Conservation (phyloP, 2,888 invertebrate species). For the Dicroscelio sp. region DNA sequence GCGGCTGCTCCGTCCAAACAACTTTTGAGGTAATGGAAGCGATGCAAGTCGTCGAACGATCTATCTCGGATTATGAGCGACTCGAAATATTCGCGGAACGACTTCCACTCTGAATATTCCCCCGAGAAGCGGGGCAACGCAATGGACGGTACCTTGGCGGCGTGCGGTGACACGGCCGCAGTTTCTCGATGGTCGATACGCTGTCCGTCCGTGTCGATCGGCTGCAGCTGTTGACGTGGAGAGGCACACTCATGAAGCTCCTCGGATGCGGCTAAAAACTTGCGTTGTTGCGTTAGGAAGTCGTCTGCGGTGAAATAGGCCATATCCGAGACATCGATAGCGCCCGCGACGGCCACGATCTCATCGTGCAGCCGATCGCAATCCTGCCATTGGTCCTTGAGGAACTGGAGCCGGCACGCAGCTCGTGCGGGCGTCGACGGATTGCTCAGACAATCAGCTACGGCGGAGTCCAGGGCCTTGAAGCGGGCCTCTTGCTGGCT, state of each 20-base stretch:
- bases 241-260: neutral
- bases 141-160: no score
- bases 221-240: neutral
- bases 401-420: neutral
- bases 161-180: neutral
- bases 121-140: neutral
- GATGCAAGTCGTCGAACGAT: no score
- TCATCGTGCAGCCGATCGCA: neutral
- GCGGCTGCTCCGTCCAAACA: no score
- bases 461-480: neutral
- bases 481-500: no score
- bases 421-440: neutral
- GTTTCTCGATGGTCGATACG: neutral
- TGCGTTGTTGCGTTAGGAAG: neutral
- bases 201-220: neutral
- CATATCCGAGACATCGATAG: neutral
- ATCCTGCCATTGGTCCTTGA: no score
- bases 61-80: no score
- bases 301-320: neutral
- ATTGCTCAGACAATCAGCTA: neutral
- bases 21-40: no score
- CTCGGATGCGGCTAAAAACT: neutral
- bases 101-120: neutral
- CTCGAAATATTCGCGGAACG: no score
- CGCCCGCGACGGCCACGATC: neutral